Percentiles rank a stretch among this genome's conserved stretches.
phyloP scores from a whole-genome alignment of 2,113 vertebrate genomes.

The Asarcornis scutulata region DNA sequence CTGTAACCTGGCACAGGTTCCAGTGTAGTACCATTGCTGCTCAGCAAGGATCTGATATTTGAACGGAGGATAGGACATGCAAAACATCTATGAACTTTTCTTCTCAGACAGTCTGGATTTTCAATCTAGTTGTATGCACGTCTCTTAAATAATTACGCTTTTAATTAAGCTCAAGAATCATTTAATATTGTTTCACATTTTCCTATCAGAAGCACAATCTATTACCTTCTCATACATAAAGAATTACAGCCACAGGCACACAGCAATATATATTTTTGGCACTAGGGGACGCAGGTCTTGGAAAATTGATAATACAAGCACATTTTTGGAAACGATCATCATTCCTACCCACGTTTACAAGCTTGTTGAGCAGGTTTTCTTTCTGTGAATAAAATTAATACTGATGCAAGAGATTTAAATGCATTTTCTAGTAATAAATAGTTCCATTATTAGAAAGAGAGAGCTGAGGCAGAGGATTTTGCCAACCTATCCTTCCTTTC shows the following conservation, averaged over 20 bases:
- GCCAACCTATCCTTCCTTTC: not conserved
- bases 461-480: not conserved
- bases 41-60: conserved; percentile 13
- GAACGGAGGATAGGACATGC: not conserved
- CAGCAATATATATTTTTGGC: not conserved
- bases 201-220: not conserved
- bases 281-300: not conserved
- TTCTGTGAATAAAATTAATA: not conserved
- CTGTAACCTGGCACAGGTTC: conserved; percentile 78
- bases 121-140: not conserved
- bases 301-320: not conserved
- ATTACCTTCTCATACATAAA: not conserved
- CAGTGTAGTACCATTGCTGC: conserved; percentile 14
- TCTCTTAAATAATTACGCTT: not conserved
- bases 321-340: not conserved
- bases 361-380: not conserved
- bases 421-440: not conserved
- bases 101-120: not conserved
- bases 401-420: not conserved
- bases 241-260: not conserved
- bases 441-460: not conserved
- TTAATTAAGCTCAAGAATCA: conserved; percentile 41
- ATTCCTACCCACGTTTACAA: not conserved
- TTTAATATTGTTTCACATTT: conserved; percentile 27
- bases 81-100: not conserved